Base-by-base conservation (phyloP, 2,888 invertebrate species). In the Eupeodes latifasciatus region DNA sequence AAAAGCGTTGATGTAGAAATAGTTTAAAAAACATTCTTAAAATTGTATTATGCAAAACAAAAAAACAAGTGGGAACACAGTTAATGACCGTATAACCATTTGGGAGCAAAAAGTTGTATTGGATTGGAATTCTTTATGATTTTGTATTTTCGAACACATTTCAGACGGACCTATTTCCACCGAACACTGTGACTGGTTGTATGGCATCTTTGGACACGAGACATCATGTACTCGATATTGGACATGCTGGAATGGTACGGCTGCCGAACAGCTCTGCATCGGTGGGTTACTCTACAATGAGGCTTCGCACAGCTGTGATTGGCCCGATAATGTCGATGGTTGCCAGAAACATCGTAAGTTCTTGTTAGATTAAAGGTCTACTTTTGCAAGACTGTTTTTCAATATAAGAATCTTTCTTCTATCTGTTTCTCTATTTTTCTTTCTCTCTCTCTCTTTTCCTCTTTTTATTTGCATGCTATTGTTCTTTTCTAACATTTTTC, bases 191-290 rank as follows among this genome's bases (percentile, higher is more conserved):
- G 98, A 97, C 93, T 98, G 98, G 98, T 94, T 98, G 90, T 98
- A 98, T 94, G 98, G 98, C 66, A 98, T 98, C 92, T 98, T 98
- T 94, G 98, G 98, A 0, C 98, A 98, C 93, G 98, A 98, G 94
- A 98, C 98, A 0, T 98, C 97, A 1, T 98, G 98, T 94, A 98
- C 98, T 5, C 95, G 98, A 69, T 98, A 98, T 93, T 98, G 98
- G 98, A 98, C 98, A 0, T 98, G 98, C 93, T 98, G 98, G 98
- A 98, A 98, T 93, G 98, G 98, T 16, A 98, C 98, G 0, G 97
- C 98, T 12, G 98, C 97, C 0, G 98, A 98, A 92, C 98, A 98
- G 93, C 96, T 98, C 75, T 98, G 98, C 94, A 98, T 98, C 91
- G 98, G 98, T 36, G 98, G 98, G 0, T 95, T 98, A 64, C 95